Percentiles rank a stretch among this genome's conserved stretches.
Evolutionary conservation across 64 coral and sea anemone genomes (phyloP).

Genomic region (Montipora foliosa): DNA sequence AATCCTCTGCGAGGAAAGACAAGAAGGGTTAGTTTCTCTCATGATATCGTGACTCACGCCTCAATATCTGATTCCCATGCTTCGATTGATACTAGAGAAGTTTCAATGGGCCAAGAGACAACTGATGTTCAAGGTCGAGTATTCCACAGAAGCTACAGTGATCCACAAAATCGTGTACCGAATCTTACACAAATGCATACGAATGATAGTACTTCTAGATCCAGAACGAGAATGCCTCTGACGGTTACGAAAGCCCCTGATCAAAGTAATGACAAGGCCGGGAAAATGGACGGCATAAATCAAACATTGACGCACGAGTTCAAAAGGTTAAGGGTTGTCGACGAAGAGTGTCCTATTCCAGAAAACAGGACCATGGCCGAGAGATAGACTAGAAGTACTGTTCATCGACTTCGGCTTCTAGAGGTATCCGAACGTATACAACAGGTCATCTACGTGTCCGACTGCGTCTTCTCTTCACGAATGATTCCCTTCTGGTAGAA

Average conservation of each 20-base stretch:
- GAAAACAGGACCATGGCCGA: background rate
- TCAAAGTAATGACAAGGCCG: background rate
- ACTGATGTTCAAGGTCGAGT: background rate
- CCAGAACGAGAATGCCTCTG: background rate
- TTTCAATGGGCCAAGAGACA: background rate
- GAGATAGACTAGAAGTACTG: background rate
- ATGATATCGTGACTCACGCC: background rate
- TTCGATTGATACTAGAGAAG: background rate
- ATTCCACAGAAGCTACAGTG: background rate
- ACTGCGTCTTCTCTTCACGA: too few species aligned
- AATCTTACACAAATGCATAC: background rate
- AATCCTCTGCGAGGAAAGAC: background rate
- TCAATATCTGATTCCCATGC: background rate
- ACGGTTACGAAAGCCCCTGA: background rate
- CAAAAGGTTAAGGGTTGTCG: background rate
- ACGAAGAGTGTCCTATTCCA: background rate
- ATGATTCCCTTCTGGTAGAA: too few species aligned
- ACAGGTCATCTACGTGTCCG: too few species aligned
- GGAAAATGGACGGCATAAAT: background rate
- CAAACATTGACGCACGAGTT: background rate
- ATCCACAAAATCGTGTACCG: background rate
- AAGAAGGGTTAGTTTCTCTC: conserved; percentile 27
- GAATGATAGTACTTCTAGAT: background rate
- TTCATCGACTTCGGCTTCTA: background rate
- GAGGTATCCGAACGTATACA: background rate